These are phyloP conservation scores for Thumatha senex DNA, from an alignment of 2,888 invertebrate genomes.

Conservation along the genomic window DNA sequence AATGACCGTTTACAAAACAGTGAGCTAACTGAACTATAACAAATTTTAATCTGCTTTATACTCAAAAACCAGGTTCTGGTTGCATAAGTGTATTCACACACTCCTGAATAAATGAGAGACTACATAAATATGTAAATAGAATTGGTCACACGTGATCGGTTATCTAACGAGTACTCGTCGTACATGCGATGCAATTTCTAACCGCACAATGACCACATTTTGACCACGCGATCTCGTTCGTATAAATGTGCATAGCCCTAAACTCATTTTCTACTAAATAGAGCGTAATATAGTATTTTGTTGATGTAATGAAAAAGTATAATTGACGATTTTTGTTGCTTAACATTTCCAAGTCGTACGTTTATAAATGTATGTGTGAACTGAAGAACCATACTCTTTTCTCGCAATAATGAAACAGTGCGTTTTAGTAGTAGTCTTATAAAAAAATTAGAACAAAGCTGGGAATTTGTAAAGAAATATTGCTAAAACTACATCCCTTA, in stretches of 20 bases:
- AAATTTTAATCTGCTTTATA: no score
- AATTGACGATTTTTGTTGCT: constrained; percentile 15
- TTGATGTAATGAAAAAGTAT: constrained; percentile 19
- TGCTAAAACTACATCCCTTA: no score
- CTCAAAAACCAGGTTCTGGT: neutral
- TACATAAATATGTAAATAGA: constrained; percentile 16
- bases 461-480: no score
- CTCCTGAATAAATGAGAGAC: neutral
- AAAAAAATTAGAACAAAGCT: no score
- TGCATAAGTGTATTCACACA: neutral
- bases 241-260: constrained; percentile 27
- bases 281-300: constrained; percentile 31
- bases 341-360: no score
- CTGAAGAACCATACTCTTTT: no score
- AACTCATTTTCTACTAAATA: constrained; percentile 44
- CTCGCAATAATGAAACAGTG: no score
- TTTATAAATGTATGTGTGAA: no score
- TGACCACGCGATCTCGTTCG: constrained; percentile 18
- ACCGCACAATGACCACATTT: constrained; percentile 29
- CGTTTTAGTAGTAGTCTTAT: no score
- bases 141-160: constrained; percentile 24
- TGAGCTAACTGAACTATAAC: no score
- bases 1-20: no score
- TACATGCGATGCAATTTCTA: constrained; percentile 32
- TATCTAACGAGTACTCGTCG: constrained; percentile 32